Evolutionary conservation across 1,140 invertebrate species (phyloP).

Genomic region (Drosophila ercepeae): DNA sequence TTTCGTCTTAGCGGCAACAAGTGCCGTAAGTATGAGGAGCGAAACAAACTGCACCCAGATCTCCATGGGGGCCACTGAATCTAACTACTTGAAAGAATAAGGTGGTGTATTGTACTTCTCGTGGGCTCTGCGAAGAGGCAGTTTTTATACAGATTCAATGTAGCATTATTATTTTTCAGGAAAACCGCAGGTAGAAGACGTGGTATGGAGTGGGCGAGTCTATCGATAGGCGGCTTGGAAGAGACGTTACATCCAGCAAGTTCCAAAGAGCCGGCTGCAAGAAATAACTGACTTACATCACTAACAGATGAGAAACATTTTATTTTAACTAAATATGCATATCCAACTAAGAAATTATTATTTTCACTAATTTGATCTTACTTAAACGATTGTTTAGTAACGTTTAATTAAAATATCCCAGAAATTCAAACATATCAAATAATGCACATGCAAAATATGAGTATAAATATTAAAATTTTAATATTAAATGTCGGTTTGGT

Average conservation of each 20-base stretch:
- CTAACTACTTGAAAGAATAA: conserved; percentile 26
- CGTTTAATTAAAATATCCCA: too few species aligned
- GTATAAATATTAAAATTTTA: too few species aligned
- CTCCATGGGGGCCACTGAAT: conserved; percentile 29
- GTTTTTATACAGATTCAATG: conserved; percentile 23
- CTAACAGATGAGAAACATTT: neutral
- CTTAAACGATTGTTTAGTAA: too few species aligned
- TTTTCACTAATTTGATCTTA: neutral
- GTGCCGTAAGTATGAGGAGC: conserved; percentile 52
- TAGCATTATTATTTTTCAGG: conserved; percentile 4
- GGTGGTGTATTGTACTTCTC: conserved; percentile 9
- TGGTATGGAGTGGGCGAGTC: conserved; percentile 20
- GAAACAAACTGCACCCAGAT: conserved; percentile 17
- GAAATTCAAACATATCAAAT: too few species aligned
- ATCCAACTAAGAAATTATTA: too few species aligned
- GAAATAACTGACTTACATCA: neutral
- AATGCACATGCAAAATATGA: too few species aligned
- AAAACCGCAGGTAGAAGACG: conserved; percentile 51
- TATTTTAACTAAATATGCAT: too few species aligned
- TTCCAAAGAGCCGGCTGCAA: neutral
- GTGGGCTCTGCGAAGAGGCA: conserved; percentile 21
- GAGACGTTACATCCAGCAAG: neutral
- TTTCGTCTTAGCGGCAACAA: conserved; percentile 73
- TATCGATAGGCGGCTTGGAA: conserved; percentile 23
- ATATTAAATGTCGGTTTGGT: too few species aligned